A percentile compares a stretch with the other conserved stretches of the same genome.
Conservation (phyloP, 2,888 invertebrate species). For the Acanthosepion lycidas region DNA sequence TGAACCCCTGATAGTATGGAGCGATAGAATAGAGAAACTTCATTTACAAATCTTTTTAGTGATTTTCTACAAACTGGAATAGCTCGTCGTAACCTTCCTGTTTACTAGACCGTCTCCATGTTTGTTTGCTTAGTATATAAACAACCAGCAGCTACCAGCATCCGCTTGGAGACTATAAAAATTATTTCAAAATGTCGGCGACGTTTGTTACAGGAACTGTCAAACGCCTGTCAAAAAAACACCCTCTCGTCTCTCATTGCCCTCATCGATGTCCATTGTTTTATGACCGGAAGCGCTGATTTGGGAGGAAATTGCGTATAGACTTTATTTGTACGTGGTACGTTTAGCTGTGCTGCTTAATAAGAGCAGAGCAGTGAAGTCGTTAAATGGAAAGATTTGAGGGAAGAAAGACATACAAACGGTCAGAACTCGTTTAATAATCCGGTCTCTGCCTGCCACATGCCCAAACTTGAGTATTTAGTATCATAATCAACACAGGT, state of each 20-base stretch:
- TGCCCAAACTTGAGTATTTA: neutral
- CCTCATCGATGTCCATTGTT: conserved; percentile 3
- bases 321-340: neutral
- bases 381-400: neutral
- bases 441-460: neutral
- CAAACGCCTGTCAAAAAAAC: neutral
- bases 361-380: neutral
- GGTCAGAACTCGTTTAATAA: neutral
- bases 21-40: neutral
- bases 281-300: neutral
- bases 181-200: neutral
- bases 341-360: neutral
- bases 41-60: neutral
- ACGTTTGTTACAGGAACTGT: conserved; percentile 2
- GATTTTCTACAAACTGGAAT: neutral
- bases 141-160: neutral
- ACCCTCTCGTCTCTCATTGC: neutral
- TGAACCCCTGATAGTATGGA: neutral
- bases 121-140: neutral
- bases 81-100: neutral
- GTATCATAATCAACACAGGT: neutral
- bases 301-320: neutral
- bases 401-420: too few species aligned
- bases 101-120: neutral
- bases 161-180: neutral